Percentiles rank a stretch among this genome's conserved stretches.
Conservation (phyloP, 2,797 vertebrate genomes). For the Bradypus variegatus region DNA sequence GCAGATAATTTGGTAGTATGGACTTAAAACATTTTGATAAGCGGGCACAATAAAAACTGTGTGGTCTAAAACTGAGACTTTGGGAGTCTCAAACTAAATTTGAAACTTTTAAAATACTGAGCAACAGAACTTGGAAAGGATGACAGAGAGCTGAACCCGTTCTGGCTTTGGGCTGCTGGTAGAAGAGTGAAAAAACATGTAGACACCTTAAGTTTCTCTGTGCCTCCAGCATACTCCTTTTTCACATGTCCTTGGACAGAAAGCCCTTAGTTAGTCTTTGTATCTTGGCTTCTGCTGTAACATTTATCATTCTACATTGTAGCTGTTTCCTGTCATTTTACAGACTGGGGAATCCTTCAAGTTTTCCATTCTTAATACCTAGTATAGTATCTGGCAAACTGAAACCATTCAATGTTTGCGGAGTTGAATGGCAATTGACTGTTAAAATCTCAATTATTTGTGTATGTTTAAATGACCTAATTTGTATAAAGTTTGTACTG, state of each 20-base stretch:
- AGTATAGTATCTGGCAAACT: background rate
- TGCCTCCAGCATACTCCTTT: background rate
- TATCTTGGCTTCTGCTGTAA: background rate
- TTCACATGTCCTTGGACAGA: background rate
- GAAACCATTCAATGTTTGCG: background rate
- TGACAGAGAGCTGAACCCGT: background rate
- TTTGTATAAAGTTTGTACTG: background rate
- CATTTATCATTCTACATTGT: background rate
- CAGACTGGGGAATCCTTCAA: background rate
- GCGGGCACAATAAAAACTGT: background rate
- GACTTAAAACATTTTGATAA: constrained; percentile 12
- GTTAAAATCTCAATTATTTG: background rate
- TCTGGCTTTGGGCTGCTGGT: background rate
- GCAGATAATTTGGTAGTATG: constrained; percentile 15
- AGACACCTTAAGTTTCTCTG: background rate
- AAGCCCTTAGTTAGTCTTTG: background rate
- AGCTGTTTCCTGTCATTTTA: background rate
- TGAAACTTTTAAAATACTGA: constrained; percentile 14
- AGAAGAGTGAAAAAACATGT: background rate
- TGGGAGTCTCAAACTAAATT: background rate
- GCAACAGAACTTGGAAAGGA: background rate
- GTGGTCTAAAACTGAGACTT: constrained; percentile 23
- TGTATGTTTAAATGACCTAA: constrained; percentile 19
- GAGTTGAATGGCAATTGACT: background rate
- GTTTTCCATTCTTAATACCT: background rate